Conservation (phyloP, 2,888 invertebrate species). For the Cacoxenus indagator region DNA sequence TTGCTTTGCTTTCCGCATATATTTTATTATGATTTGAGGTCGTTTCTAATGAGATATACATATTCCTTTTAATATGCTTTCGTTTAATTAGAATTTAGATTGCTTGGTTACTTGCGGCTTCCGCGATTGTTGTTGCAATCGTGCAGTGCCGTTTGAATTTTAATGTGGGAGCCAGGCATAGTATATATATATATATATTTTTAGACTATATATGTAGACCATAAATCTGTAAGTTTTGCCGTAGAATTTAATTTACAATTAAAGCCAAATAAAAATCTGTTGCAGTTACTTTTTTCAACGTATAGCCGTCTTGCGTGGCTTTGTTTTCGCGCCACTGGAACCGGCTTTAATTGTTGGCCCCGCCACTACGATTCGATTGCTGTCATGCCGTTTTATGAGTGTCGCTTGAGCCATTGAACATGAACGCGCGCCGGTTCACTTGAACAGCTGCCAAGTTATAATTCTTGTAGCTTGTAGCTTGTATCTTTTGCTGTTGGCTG, state of each 20-base stretch:
- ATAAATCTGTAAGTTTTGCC: neutral
- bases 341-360: conserved; percentile 11
- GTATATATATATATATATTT: neutral
- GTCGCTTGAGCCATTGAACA: neutral
- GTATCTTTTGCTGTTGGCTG: neutral
- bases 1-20: conserved; percentile 11
- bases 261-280: neutral
- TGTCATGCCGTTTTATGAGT: neutral
- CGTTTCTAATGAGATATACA: conserved; percentile 54
- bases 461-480: neutral
- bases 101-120: conserved; percentile 15
- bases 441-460: conserved; percentile 8
- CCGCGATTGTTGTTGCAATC: conserved; percentile 12
- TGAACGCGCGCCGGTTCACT: neutral
- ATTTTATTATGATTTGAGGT: conserved; percentile 42
- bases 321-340: neutral
- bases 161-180: conserved; percentile 7
- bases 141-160: conserved; percentile 36
- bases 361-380: neutral
- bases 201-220: neutral
- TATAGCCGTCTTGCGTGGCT: neutral
- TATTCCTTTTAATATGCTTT: conserved; percentile 20
- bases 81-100: conserved; percentile 47
- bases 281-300: neutral
- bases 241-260: neutral